Percentiles rank a stretch among this genome's conserved stretches.
phyloP scores from a whole-genome alignment of 2,888 invertebrate genomes.

The Temnothorax rugatulus region DNA sequence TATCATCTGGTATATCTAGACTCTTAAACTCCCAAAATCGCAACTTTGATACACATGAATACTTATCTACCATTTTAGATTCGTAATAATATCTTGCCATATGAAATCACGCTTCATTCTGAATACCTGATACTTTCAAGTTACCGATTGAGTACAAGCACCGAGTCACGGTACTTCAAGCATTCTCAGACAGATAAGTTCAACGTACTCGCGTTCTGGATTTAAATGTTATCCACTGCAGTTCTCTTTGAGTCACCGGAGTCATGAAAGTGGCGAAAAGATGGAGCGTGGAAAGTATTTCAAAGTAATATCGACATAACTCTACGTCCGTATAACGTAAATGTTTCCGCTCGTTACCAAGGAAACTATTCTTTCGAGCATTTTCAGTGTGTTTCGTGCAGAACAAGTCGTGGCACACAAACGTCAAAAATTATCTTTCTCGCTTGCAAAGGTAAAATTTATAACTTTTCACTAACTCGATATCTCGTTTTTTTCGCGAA shows the following conservation, averaged over 20 bases:
- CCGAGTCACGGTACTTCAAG: conserved; percentile 6
- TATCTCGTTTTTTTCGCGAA: no score
- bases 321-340: background rate
- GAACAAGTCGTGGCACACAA: background rate
- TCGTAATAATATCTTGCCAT: background rate
- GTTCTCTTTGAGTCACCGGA: background rate
- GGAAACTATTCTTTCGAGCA: conserved; percentile 17
- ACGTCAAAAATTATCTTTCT: conserved; percentile 10
- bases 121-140: background rate
- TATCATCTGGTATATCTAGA: background rate
- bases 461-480: background rate
- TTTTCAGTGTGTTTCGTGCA: background rate
- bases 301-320: conserved; percentile 41
- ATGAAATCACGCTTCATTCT: background rate
- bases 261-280: background rate
- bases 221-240: conserved; percentile 35
- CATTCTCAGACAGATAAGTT: background rate
- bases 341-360: conserved; percentile 29
- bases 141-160: conserved; percentile 30
- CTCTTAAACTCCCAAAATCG: background rate
- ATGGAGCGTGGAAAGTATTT: conserved; percentile 25
- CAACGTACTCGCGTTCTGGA: background rate
- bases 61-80: background rate
- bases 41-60: background rate
- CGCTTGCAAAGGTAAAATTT: conserved; percentile 26